phyloP scores from a whole-genome alignment of 2,113 vertebrate genomes.

The Corydoras maculifer region DNA sequence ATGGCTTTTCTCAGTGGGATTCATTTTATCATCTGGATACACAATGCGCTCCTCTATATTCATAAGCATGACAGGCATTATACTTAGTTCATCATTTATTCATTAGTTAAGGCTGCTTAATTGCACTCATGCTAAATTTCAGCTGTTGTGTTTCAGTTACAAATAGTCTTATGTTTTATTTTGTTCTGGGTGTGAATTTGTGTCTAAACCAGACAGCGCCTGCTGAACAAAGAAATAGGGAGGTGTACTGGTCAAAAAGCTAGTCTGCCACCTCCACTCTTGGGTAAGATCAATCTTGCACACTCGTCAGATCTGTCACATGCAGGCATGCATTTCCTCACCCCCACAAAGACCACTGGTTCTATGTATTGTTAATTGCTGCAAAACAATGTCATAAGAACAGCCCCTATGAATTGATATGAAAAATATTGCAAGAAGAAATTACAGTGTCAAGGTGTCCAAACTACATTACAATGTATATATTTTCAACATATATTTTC shows the following conservation, averaged over 20 bases:
- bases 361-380: no score
- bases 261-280: constrained; percentile 27
- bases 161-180: not conserved
- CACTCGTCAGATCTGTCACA: constrained; percentile 8
- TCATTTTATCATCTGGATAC: constrained; percentile 49
- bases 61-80: constrained; percentile 53
- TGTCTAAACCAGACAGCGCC: constrained; percentile 2
- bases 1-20: constrained; percentile 54
- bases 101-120: constrained; percentile 13
- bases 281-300: constrained; percentile 35
- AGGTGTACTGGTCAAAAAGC: constrained; percentile 3
- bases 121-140: no score
- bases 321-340: constrained; percentile 15
- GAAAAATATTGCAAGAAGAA: no score
- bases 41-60: constrained; percentile 45
- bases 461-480: no score
- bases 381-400: no score
- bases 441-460: no score
- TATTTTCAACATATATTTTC: no score
- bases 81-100: constrained; percentile 54
- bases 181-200: constrained; percentile 12
- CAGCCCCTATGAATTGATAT: no score
- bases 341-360: no score
- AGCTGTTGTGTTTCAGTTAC: not conserved
- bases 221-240: constrained; percentile 19